Evolutionary conservation across 2,113 vertebrate genomes (phyloP), one percentile per base, ranked within the genome.

Genomic region (Psammodynastes pulverulentus): DNA sequence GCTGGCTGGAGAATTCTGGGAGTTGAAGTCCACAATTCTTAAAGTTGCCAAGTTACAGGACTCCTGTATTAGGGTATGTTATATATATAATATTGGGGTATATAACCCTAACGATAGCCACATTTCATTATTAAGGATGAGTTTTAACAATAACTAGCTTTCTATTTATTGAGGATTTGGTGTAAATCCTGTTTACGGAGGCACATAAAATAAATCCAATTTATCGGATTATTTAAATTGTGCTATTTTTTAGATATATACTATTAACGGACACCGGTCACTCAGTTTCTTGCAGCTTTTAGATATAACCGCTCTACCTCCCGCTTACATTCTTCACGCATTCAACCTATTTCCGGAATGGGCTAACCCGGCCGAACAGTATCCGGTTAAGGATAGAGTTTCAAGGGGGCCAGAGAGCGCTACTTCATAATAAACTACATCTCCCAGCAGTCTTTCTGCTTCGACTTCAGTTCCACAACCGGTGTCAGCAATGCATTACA

Each of bases 51-150:
- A n/a, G n/a, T n/a, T n/a, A n/a, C n/a, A n/a, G n/a, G n/a, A n/a
- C n/a, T n/a, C n/a, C n/a, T n/a, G n/a, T n/a, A n/a, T n/a, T n/a
- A 51, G 51, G 51, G 51, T 51, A 26, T 9, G 56, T 58, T 58
- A 29, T 10, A 58, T 4, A 58, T 58, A n/a, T n/a, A n/a, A n/a
- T n/a, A 9, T 79, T 79, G 15, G 17, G 15, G 17, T 79, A 79
- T 43, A 43, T 43, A 72, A 13, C n/a, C 13, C 29, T 67, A 67
- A 67, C 34, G 13, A 53, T 53, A 99, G 95, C 98, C 98, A 48
- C 97, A 98, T 58, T 99, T 99, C 93, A 98, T 96, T 54, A 97
- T 98, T 93, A 99, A 97, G 97, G 98, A 99, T 49, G 99, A 99
- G 91, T 98, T 99, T 96, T 99, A 96, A 98, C 29, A 93, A 56